A percentile compares a stretch with the other conserved stretches of the same genome.
These are phyloP conservation scores for Ips nitidus DNA, from an alignment of 1,140 invertebrate genomes.

Conservation along the genomic window DNA sequence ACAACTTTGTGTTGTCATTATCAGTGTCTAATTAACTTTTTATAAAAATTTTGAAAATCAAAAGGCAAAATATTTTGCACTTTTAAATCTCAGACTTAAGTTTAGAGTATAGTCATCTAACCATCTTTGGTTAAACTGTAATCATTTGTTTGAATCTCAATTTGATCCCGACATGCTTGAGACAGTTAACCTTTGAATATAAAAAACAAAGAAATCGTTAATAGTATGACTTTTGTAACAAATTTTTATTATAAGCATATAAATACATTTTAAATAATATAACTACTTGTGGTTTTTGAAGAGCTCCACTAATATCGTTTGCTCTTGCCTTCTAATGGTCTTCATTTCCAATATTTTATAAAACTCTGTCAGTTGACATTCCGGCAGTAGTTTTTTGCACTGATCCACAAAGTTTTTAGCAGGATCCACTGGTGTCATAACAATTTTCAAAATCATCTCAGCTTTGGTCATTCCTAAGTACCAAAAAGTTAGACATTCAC, in stretches of 20 bases:
- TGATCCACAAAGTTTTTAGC: constrained; percentile 87
- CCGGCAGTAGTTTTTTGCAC: constrained; percentile 86
- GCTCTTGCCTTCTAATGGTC: constrained; percentile 61
- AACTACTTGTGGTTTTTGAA: constrained; percentile 42
- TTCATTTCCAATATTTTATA: constrained; percentile 98
- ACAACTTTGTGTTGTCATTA: no score
- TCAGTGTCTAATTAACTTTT: no score
- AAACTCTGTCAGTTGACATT: constrained; percentile 88
- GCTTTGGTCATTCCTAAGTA: constrained; percentile 82
- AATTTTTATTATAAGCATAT: constrained; percentile 1
- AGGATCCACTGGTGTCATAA: constrained; percentile 92
- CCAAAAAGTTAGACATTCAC: neutral
- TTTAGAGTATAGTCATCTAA: no score
- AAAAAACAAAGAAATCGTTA: no score
- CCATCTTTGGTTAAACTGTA: no score
- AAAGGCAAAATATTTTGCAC: no score
- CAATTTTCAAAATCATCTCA: constrained; percentile 97
- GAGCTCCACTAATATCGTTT: constrained; percentile 46
- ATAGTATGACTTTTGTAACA: neutral
- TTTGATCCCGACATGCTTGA: no score
- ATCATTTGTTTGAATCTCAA: no score
- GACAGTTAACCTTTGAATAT: no score
- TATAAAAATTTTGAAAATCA: no score
- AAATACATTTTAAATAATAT: neutral
- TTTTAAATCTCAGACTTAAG: no score